A percentile compares a stretch with the other conserved stretches of the same genome.
Evolutionary conservation across 2,797 vertebrate genomes (phyloP).

Genomic region (Hephaestus fuliginosus): DNA sequence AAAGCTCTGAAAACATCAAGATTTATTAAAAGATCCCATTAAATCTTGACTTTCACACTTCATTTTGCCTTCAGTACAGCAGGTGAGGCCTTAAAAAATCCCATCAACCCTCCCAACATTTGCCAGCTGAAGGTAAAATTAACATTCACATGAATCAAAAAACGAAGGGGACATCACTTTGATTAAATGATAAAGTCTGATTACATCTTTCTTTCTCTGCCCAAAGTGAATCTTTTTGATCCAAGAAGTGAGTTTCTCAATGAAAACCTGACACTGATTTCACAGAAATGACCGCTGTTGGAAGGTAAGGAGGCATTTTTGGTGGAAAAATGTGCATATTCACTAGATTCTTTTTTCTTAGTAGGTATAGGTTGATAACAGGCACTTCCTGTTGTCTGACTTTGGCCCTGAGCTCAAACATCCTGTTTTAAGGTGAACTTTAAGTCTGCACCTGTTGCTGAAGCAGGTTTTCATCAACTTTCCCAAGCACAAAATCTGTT

Average conservation of each 20-base stretch:
- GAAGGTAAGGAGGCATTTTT: not conserved
- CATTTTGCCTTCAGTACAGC: not conserved
- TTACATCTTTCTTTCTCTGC: conserved; percentile 2
- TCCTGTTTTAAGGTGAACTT: not conserved
- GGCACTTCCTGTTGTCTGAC: not conserved
- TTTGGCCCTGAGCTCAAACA: too few relatives aligned
- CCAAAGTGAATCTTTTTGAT: not conserved
- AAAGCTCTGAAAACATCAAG: not conserved
- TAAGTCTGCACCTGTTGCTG: not conserved
- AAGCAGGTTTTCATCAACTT: not conserved
- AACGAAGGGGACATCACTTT: not conserved
- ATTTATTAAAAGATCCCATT: not conserved
- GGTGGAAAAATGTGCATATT: not conserved
- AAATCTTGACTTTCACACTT: not conserved
- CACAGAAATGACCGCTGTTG: not conserved
- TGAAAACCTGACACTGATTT: not conserved
- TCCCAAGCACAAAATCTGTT: too few relatives aligned
- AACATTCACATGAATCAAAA: not conserved
- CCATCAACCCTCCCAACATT: too few relatives aligned
- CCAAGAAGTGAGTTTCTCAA: not conserved
- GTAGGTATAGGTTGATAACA: not conserved
- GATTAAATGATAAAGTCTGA: conserved; percentile 1
- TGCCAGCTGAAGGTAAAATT: not conserved
- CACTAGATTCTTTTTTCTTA: not conserved
- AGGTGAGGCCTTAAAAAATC: not conserved